phyloP scores from a whole-genome alignment of 1,140 invertebrate species.

The Capitella teleta region DNA sequence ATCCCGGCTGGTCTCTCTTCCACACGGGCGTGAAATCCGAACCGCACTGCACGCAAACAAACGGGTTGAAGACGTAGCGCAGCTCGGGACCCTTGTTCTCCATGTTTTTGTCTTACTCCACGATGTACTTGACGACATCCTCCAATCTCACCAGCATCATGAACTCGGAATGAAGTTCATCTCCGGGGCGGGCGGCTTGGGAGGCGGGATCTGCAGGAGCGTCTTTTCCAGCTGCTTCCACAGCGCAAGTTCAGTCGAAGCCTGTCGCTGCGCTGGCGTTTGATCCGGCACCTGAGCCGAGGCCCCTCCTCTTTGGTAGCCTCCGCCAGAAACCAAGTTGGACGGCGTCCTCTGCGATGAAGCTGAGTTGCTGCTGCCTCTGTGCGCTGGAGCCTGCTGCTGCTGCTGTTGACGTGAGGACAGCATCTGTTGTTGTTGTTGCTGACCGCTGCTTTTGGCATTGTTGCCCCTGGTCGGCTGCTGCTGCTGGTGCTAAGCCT shows the following conservation, averaged over 20 bases:
- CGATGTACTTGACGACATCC: constrained; percentile 90
- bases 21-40: constrained; percentile 97
- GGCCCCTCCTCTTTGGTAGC: neutral
- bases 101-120: constrained; percentile 43
- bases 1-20: constrained; percentile 78
- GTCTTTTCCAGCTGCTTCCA: constrained; percentile 96
- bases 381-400: neutral
- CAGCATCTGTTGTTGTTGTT: too few species aligned
- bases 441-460: constrained; percentile 3
- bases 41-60: constrained; percentile 88
- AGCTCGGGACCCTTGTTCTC: constrained; percentile 32
- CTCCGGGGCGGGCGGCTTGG: constrained; percentile 92
- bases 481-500: too few species aligned
- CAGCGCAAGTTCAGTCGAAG: constrained; percentile 90
- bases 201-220: constrained; percentile 87
- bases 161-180: constrained; percentile 99
- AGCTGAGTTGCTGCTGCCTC: too few species aligned
- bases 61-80: constrained; percentile 52
- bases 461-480: neutral
- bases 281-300: constrained; percentile 39
- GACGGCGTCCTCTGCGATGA: too few species aligned
- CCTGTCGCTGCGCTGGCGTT: constrained; percentile 86
- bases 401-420: too few species aligned
- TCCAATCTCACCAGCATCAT: constrained; percentile 91
- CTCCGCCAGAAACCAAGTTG: too few species aligned